A percentile compares a stretch with the other conserved stretches of the same genome.
These are phyloP conservation scores for Acrobeloides nanus DNA, from an alignment of 2,888 invertebrate species.

Conservation along the genomic window DNA sequence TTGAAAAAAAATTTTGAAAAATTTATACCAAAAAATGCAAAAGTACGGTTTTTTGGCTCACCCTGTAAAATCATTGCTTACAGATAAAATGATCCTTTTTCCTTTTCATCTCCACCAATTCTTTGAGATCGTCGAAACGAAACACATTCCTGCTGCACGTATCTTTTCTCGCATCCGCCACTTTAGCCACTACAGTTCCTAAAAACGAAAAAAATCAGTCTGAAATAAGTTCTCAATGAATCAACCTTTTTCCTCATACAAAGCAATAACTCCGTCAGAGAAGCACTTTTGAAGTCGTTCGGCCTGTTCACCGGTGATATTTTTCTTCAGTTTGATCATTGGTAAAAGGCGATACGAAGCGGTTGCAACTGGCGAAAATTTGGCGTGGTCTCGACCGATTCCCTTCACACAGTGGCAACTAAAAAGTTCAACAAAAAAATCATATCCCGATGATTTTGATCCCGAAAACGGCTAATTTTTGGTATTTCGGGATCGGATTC, in stretches of 20 bases:
- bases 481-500: too few relatives aligned
- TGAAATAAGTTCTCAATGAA: constrained; percentile 1
- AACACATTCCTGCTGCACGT: constrained; percentile 85
- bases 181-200: constrained; percentile 65
- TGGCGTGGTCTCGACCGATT: constrained; percentile 93
- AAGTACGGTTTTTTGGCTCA: too few relatives aligned
- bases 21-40: too few relatives aligned
- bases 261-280: constrained; percentile 82
- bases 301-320: constrained; percentile 74
- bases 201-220: constrained; percentile 3
- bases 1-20: too few relatives aligned
- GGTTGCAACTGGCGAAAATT: constrained; percentile 94
- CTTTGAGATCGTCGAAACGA: constrained; percentile 77
- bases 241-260: constrained; percentile 56
- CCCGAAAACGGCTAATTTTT: too few relatives aligned
- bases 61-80: too few relatives aligned
- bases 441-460: too few relatives aligned
- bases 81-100: constrained; percentile 88
- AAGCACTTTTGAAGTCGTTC: constrained; percentile 78
- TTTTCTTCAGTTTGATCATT: constrained; percentile 69
- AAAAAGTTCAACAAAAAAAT: too few relatives aligned
- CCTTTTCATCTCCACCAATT: constrained; percentile 73
- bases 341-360: constrained; percentile 86
- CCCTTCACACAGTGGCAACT: constrained; percentile 83
- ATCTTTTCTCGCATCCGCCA: constrained; percentile 79